Evolutionary conservation across 2,888 invertebrate genomes (phyloP).

Genomic region (Athalia rosae): DNA sequence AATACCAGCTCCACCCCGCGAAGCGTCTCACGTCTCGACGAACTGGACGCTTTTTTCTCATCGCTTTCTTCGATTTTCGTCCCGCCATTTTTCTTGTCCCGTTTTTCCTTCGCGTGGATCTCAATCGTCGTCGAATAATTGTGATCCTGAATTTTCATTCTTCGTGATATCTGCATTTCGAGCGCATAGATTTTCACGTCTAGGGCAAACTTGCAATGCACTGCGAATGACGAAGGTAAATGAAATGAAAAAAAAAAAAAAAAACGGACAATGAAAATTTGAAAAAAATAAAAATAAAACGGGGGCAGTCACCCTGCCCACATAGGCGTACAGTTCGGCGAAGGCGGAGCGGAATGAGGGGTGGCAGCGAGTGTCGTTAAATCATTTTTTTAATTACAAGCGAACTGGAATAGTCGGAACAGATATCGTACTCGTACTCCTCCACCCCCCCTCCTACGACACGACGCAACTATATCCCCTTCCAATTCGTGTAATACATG

Average conservation of each 20-base stretch:
- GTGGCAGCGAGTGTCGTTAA: constrained; percentile 22
- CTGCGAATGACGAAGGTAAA: not conserved
- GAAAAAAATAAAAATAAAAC: constrained; percentile 1
- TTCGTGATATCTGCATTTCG: not conserved
- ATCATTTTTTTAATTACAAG: constrained; percentile 43
- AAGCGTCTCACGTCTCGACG: too few species aligned
- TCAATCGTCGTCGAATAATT: too few species aligned
- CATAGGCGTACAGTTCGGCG: not conserved
- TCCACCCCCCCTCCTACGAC: not conserved
- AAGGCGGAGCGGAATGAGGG: not conserved
- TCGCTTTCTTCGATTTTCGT: too few species aligned
- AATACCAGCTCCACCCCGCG: not conserved
- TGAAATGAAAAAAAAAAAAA: not conserved
- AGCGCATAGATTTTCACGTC: too few species aligned
- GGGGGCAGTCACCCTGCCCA: not conserved
- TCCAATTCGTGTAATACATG: constrained; percentile 2
- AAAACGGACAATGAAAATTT: not conserved
- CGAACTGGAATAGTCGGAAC: constrained; percentile 42
- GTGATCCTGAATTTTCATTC: not conserved
- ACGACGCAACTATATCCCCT: not conserved
- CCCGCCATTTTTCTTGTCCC: too few species aligned
- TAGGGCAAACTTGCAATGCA: too few species aligned
- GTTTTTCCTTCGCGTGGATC: too few species aligned
- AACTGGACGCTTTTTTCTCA: too few species aligned
- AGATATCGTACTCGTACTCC: constrained; percentile 1